Evolutionary conservation across 2,797 vertebrate genomes (phyloP), one percentile per base, ranked within the genome.

Genomic region (Labroides dimidiatus): DNA sequence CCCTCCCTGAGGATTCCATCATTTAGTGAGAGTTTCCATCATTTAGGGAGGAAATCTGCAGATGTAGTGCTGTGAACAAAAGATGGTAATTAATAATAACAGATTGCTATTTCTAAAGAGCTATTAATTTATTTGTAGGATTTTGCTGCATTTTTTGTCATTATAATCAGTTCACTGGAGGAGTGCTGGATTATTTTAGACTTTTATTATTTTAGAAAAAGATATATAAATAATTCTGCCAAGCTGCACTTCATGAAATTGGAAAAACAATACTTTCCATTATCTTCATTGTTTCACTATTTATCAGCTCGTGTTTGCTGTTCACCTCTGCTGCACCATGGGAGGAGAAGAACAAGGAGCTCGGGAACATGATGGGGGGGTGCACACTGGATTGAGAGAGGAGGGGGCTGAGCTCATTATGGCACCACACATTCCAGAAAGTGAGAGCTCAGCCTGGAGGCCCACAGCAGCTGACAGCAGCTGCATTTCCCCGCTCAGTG

Each of bases 401-500:
- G 21, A 48, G 48, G 72, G 51, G 74, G 52, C 27, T 8, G 30
- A 41, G 70, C 83, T 91, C 84, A 81, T 89, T 88, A 86, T 70
- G 64, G 79, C 62, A 54, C 49, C 1, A 33, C 21, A 4, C 85
- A 84, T 90, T 89, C 82, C 79, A 83, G 77, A 82, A 77, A 91
- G 87, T 84, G 81, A 88, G 87, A 84, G 82, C 89, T 87, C 88
- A 89, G 88, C 80, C 90, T 86, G 63, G 65, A 84, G 82, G 86
- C 75, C 82, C 75, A 72, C 39, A 3, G 87, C 81, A 86, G 77
- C 84, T 90, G 90, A 86, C 84, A 84, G 87, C 76, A 84, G 81
- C 84, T 84, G 86, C 69, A 79, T 80, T 81, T 87, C 64, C 63
- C 59, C 69, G 74, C 67, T 74, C 64, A 69, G 12, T 70, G 69